Evolutionary conservation across 1,140 invertebrate species (phyloP).

Genomic region (Caenorhabditis briggsae): DNA sequence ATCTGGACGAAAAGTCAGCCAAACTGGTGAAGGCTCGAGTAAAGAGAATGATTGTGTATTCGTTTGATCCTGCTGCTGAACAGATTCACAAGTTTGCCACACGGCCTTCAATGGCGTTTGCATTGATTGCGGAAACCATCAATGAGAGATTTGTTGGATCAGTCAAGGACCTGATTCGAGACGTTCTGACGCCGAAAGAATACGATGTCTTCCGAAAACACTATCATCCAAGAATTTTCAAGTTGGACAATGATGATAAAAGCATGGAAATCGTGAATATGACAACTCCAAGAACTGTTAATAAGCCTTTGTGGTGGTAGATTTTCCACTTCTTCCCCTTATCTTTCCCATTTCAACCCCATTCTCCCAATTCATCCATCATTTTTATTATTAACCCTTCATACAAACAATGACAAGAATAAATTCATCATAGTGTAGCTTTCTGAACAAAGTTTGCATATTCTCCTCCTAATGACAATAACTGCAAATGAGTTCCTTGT

Average conservation of each 20-base stretch:
- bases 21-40: slow-evolving; percentile 33
- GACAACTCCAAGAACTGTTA: neutral
- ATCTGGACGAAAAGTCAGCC: slow-evolving; percentile 35
- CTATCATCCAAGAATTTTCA: slow-evolving; percentile 34
- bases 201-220: slow-evolving; percentile 27
- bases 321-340: neutral
- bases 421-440: neutral
- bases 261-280: neutral
- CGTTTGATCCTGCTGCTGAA: slow-evolving; percentile 41
- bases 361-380: neutral
- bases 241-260: neutral
- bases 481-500: slow-evolving; percentile 4
- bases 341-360: neutral
- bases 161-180: slow-evolving; percentile 35
- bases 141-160: slow-evolving; percentile 49
- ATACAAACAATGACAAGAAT: neutral
- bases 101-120: slow-evolving; percentile 27
- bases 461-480: neutral
- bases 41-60: slow-evolving; percentile 38
- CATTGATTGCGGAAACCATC: slow-evolving; percentile 30
- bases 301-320: neutral
- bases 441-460: neutral
- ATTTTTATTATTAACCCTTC: neutral
- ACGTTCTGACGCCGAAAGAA: slow-evolving; percentile 40
- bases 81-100: slow-evolving; percentile 35